Conservation (phyloP, 35 echinoderm and acorn worm genomes). For the Stichopus chloronotus region DNA sequence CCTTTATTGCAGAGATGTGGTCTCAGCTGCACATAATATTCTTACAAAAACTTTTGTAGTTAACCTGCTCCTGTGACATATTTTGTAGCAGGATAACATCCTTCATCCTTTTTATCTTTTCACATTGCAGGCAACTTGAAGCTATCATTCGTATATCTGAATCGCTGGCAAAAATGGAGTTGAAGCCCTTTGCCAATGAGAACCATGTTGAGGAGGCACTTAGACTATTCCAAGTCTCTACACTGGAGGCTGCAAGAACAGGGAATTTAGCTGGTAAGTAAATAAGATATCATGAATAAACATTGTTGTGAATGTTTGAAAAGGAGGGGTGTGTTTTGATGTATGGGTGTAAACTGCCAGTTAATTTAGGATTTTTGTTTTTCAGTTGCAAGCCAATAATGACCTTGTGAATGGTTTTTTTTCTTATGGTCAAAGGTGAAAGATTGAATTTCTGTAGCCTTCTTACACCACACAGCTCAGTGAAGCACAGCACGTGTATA, state of each 20-base stretch:
- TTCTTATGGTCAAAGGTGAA: too few relatives aligned
- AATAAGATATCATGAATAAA: not conserved
- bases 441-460: too few relatives aligned
- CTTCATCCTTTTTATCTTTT: constrained; percentile 11
- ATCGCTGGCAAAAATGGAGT: constrained; percentile 92
- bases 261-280: constrained; percentile 89
- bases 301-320: not conserved
- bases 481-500: too few relatives aligned
- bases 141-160: constrained; percentile 95
- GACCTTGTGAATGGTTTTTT: too few relatives aligned
- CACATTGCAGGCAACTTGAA: constrained; percentile 81
- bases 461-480: too few relatives aligned
- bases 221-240: constrained; percentile 93
- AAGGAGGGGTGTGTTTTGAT: not conserved
- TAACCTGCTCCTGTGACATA: too few relatives aligned
- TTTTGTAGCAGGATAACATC: too few relatives aligned
- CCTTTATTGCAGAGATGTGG: too few relatives aligned
- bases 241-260: constrained; percentile 87
- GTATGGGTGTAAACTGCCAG: not conserved
- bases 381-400: not conserved
- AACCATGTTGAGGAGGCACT: constrained; percentile 86
- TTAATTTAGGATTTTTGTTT: not conserved
- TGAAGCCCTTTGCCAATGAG: constrained; percentile 94
- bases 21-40: too few relatives aligned
- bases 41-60: too few relatives aligned